Conservation (phyloP, 2,113 vertebrate species). For the Neolamprologus sp. region DNA sequence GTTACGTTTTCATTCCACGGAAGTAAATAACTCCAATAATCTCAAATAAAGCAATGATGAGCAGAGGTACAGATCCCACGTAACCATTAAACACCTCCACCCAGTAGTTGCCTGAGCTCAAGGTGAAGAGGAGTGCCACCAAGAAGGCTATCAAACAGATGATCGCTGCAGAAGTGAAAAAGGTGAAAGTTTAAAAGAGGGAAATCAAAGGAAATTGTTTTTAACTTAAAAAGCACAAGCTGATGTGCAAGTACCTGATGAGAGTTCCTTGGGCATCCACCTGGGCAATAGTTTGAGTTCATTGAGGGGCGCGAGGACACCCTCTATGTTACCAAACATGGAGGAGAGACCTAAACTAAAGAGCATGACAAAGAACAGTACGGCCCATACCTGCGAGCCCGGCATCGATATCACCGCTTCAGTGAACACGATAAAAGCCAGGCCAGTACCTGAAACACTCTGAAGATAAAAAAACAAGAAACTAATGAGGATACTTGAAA, state of each 20-base stretch:
- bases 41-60: slow-evolving; percentile 83
- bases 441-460: slow-evolving; percentile 84
- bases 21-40: slow-evolving; percentile 70
- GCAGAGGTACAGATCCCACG: slow-evolving; percentile 76
- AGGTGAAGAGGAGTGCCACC: slow-evolving; percentile 74
- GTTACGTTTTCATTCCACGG: slow-evolving; percentile 79
- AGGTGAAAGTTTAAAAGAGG: neutral
- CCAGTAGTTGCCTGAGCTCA: slow-evolving; percentile 90
- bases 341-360: slow-evolving; percentile 87
- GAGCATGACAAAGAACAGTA: slow-evolving; percentile 90
- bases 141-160: slow-evolving; percentile 71
- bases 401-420: slow-evolving; percentile 86
- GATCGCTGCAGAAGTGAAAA: slow-evolving; percentile 53
- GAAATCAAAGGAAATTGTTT: neutral
- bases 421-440: slow-evolving; percentile 87
- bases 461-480: slow-evolving; percentile 33
- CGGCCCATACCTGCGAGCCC: slow-evolving; percentile 80
- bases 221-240: neutral
- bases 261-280: slow-evolving; percentile 56
- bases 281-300: slow-evolving; percentile 77
- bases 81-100: slow-evolving; percentile 85
- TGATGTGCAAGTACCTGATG: slow-evolving; percentile 72
- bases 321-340: slow-evolving; percentile 89
- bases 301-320: slow-evolving; percentile 77
- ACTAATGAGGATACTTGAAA: neutral